Base-by-base conservation (phyloP, 1,140 invertebrate species). In the Dendroctonus valens region DNA sequence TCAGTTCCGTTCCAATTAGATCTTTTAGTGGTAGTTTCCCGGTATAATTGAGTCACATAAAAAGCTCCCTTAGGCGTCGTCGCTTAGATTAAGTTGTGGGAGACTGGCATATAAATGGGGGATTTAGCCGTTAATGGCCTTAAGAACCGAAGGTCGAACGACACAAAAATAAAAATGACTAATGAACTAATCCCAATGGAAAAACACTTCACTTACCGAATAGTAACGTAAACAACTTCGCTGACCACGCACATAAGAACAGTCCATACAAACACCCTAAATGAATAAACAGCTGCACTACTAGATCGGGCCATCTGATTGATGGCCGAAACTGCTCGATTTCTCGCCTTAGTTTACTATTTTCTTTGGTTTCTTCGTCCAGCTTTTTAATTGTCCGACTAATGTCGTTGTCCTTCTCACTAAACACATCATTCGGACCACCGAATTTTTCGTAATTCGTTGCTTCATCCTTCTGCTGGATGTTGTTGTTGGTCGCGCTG, bases 301-400 rank as follows among this genome's bases (percentile, higher is more conserved):
- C 70, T 1, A 90, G 77, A 78, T 91, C 89, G 0, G 84, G 85
- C 89, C 89, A 91, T 76, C 81, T 82, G 41, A 90, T 85, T 69
- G 79, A 78, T 9, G 89, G 81, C 55, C 76, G 77, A 69, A 89
- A 90, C 58, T 83, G 75, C 67, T 83, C 78, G 12, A 65, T 65
- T 52, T 65, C 63, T 39, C 44, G 58, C 9, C 49, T 58, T 59
- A 65, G 44, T 42, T 52, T 59, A 14, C 40, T 50, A 65, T 65
- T 65, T 51, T 52, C 63, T 59, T 52, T 58, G 48, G 55, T 65
- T 59, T 65, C 63, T 51, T 65, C 63, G 41, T 58, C 41, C 51
- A 65, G 41, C 52, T 52, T 49, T 41, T 59, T 58, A 6, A 59
- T 52, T n/a, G 44, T 65, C 9, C 63, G 12, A 55, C 38, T 65